Base-by-base conservation (phyloP, 2,113 vertebrate genomes). In the Tetraodon nigroviridis region DNA sequence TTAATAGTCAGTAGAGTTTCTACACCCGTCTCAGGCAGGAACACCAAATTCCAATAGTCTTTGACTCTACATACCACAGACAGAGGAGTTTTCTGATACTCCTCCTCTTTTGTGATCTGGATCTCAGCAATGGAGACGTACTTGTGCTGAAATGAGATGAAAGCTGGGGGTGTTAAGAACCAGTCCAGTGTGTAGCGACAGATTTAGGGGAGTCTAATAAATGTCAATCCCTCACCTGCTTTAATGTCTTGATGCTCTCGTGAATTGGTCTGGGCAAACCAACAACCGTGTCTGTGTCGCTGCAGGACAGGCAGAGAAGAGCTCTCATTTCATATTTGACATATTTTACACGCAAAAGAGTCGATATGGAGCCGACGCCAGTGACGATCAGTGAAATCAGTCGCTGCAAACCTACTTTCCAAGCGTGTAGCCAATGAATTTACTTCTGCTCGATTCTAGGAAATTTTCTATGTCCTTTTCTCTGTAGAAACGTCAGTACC, bases 391-490 rank as follows among this genome's bases (percentile, higher is more conserved):
- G 14, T 3, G 3, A 19, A 48, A 4, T 3, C 2, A 22, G 52
- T 0, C 1, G 20, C 16, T 16, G 24, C 10, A 2, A 27, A 84
- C 92, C 83, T 68, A 97, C 97, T 88, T 96, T 84, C 97, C 96
- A 20, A 98, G 90, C 0, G 95, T 96, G 81, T 98, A 99, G 42
- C 96, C 97, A 0, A 99, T 99, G 81, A 99, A 98, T 86, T 99
- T 99, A 91, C 95, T 99, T 81, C 97, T 91, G 82, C 96, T 99
- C 54, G 94, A 97, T 61, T 99, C 97, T 20, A 99, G 85, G 83
- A 99, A 99, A 83, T 93, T 94, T 87, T 99, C 97, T 4, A 99
- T 99, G 83, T 99, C 97, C 58, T 98, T 98, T 84, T 98, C 97
- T 61, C 97, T 98, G 85, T 72, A n/a, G 46, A 46, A 46, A 46